Percentiles rank a stretch among this genome's conserved stretches.
These are phyloP conservation scores for Drosophila albomicans DNA, from an alignment of 1,140 invertebrate species.

Conservation along the genomic window DNA sequence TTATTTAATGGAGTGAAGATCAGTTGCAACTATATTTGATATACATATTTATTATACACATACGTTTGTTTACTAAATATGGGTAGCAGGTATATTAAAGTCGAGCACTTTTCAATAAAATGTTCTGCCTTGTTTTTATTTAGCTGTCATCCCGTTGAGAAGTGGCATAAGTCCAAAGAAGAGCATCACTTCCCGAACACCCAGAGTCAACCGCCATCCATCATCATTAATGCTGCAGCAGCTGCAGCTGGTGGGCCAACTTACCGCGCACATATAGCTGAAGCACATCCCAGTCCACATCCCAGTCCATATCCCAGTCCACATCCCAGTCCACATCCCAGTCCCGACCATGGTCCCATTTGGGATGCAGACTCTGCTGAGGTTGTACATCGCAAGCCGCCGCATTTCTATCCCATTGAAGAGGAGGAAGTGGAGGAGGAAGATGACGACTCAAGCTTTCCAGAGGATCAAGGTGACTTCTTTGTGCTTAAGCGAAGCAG, in stretches of 20 bases:
- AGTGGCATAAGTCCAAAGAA: constrained; percentile 49
- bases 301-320: background rate
- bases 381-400: constrained; percentile 34
- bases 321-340: too few species aligned
- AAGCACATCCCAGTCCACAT: background rate
- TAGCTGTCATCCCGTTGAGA: constrained; percentile 64
- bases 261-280: constrained; percentile 17
- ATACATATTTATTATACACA: background rate
- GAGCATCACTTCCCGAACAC: constrained; percentile 23
- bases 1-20: background rate
- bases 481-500: constrained; percentile 61
- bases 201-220: constrained; percentile 24
- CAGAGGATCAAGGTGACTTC: constrained; percentile 59
- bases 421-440: constrained; percentile 29
- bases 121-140: background rate
- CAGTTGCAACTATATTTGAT: background rate
- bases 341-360: background rate
- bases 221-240: constrained; percentile 77
- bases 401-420: constrained; percentile 29
- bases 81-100: too few species aligned
- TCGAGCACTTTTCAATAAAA: too few species aligned
- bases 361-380: constrained; percentile 29
- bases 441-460: constrained; percentile 31
- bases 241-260: constrained; percentile 62
- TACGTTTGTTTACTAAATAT: background rate